Base-by-base conservation (phyloP, 2,888 invertebrate species). In the Eristalis intricaria region DNA sequence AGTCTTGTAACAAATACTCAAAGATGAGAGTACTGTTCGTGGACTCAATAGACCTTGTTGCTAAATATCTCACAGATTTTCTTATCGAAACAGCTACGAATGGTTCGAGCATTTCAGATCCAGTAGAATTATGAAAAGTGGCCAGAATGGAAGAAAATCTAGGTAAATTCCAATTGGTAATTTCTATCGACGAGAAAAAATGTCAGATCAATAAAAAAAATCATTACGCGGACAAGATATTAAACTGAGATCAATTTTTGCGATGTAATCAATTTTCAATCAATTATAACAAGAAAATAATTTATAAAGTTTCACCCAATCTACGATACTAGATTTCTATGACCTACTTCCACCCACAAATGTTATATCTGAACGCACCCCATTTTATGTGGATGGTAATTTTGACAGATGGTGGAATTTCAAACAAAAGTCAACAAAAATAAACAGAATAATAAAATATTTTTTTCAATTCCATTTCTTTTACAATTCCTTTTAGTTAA, bases 391-490 rank as follows among this genome's bases (percentile, higher is more conserved):
- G 76, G 82, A 82, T 38, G 56, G 3, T 43, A 75, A 38, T 40
- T 79, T 76, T 87, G 87, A 87, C 87, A 84, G 83, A 78, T 80
- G 71, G 76, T 79, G 87, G 75, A 87, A 83, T 84, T 87, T 87
- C 64, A 87, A 87, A 87, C 87, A 87, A 87, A 87, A 87, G 87
- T 87, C 87, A 87, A 87, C 87, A 87, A 87, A 87, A 87, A 87
- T 87, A 87, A 87, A 87, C 87, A 87, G 87, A 87, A 71, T 82
- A 76, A 69, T 80, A 87, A 80, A 76, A 84, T 84, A 80, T 64
- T 73, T 80, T 79, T 70, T 80, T 63, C 75, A 66, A 80, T 82
- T 76, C 70, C 76, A 73, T 40, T 80, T 80, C 81, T 82, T 81
- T 75, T 73, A n/a, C 79, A 78, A 80, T 69, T 80, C 65, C 71